Percentiles rank a stretch among this genome's conserved stretches.
Conservation (phyloP, 2,888 invertebrate species). For the Lysandra bellargus region DNA sequence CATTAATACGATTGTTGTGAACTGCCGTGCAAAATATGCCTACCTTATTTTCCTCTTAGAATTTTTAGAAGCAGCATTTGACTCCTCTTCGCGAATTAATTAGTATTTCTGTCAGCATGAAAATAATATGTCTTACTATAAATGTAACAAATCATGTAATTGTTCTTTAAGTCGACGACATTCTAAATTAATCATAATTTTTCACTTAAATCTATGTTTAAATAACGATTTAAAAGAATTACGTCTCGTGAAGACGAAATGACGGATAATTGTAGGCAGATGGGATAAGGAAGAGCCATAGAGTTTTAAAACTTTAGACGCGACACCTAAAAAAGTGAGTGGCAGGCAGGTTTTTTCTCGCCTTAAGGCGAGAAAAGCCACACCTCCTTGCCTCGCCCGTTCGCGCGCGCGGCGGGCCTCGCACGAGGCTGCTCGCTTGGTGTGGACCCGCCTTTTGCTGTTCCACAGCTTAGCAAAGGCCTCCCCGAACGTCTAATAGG, state of each 20-base stretch:
- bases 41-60: neutral
- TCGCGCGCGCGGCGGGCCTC: no score
- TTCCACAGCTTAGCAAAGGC: no score
- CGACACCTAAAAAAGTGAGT: neutral
- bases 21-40: no score
- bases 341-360: no score
- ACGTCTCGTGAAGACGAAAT: slow-evolving; percentile 15
- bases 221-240: slow-evolving; percentile 21
- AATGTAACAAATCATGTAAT: neutral
- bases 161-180: neutral
- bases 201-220: slow-evolving; percentile 14
- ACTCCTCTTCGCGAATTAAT: neutral
- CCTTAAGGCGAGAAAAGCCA: no score
- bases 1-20: no score
- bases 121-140: neutral
- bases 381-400: no score
- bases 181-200: slow-evolving; percentile 11
- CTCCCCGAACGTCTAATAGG: no score
- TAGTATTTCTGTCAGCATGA: neutral
- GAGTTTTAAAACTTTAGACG: slow-evolving; percentile 35
- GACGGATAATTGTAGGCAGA: slow-evolving; percentile 41
- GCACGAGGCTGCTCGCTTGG: no score
- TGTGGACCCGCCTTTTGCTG: no score
- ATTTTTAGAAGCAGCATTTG: neutral
- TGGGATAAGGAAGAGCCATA: slow-evolving; percentile 37